Evolutionary conservation across 2,888 invertebrate genomes (phyloP).

Genomic region (Lochmaea capreae): DNA sequence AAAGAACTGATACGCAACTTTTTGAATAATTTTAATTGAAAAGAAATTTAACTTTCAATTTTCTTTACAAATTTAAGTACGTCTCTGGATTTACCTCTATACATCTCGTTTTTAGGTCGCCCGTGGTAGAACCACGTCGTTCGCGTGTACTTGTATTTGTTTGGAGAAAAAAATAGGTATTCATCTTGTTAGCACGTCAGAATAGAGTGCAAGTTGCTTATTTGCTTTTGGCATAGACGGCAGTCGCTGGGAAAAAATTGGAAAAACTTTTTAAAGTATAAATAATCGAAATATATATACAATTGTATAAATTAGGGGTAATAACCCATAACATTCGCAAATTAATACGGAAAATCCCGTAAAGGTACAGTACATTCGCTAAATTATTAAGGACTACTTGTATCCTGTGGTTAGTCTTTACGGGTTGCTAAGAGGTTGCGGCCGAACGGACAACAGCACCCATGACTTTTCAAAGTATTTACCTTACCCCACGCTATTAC

Average conservation of each 20-base stretch:
- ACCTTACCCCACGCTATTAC: too few species aligned
- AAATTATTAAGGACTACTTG: too few species aligned
- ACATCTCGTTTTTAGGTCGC: constrained; percentile 21
- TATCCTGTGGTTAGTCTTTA: too few species aligned
- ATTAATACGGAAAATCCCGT: too few species aligned
- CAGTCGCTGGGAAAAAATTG: not conserved
- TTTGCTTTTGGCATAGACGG: not conserved
- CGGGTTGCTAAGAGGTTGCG: too few species aligned
- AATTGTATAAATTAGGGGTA: too few species aligned
- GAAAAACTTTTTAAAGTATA: not conserved
- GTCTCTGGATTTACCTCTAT: constrained; percentile 25
- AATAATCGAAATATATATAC: too few species aligned
- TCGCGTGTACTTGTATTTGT: constrained; percentile 52
- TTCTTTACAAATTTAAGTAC: not conserved
- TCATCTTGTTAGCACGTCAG: constrained; percentile 54
- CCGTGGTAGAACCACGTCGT: constrained; percentile 22
- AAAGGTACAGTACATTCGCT: too few species aligned
- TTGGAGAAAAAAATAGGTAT: constrained; percentile 45
- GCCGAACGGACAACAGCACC: too few species aligned
- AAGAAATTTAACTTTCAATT: not conserved
- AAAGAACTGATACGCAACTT: too few species aligned
- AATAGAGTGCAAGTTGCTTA: constrained; percentile 28
- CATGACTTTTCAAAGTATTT: too few species aligned
- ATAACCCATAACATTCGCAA: too few species aligned
- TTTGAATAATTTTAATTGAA: not conserved